Percentiles rank a stretch among this genome's conserved stretches.
Conservation (phyloP, 2,113 vertebrate genomes). For the Corydoras maculifer region DNA sequence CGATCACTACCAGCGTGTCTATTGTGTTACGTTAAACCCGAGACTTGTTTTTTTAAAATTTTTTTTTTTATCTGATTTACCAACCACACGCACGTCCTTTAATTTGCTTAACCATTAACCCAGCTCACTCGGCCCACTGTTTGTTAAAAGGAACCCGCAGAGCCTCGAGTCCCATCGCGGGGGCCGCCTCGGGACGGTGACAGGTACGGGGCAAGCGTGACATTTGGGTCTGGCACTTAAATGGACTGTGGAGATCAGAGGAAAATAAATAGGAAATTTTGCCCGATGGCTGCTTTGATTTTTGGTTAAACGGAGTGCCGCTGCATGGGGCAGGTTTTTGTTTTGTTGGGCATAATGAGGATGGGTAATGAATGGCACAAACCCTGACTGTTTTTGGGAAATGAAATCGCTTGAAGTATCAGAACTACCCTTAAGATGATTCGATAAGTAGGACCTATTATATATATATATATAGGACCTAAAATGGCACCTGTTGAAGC, state of each 20-base stretch:
- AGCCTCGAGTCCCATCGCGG: conserved; percentile 22
- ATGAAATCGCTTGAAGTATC: too few relatives aligned
- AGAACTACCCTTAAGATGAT: too few relatives aligned
- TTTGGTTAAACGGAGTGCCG: conserved; percentile 26
- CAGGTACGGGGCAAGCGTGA: neutral
- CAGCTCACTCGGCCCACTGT: conserved; percentile 10
- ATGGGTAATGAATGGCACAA: too few relatives aligned
- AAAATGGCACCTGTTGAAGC: too few relatives aligned
- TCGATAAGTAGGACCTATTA: too few relatives aligned
- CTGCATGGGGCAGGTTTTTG: neutral
- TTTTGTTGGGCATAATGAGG: too few relatives aligned
- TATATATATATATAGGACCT: too few relatives aligned
- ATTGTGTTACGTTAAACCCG: too few relatives aligned
- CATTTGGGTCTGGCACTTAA: conserved; percentile 35
- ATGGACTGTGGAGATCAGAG: conserved; percentile 16
- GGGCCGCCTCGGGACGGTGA: conserved; percentile 13
- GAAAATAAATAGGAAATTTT: conserved; percentile 36
- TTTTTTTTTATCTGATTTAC: too few relatives aligned
- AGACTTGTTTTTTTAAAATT: too few relatives aligned
- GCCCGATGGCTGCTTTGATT: conserved; percentile 35
- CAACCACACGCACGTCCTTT: neutral
- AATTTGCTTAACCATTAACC: conserved; percentile 18
- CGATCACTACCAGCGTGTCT: too few relatives aligned
- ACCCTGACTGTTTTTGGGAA: too few relatives aligned
- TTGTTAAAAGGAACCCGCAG: conserved; percentile 21